These are phyloP conservation scores for Solenopsis fugax DNA, from an alignment of 1,140 invertebrate species.

Conservation along the genomic window DNA sequence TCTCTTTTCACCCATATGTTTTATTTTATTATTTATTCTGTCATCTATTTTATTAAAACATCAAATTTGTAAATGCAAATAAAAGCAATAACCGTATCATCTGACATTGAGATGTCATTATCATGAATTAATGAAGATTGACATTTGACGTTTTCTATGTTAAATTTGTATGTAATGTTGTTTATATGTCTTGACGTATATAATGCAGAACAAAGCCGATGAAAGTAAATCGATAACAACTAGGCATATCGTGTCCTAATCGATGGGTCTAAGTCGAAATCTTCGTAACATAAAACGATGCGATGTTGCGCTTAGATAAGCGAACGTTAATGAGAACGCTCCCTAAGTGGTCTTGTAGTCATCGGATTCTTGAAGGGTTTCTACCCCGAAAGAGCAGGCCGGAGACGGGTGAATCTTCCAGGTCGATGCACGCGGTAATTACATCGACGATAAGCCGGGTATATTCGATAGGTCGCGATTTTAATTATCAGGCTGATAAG, in stretches of 20 bases:
- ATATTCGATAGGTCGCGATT: slow-evolving; percentile 41
- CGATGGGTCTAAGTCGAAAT: slow-evolving; percentile 23
- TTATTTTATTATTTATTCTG: slow-evolving; percentile 5
- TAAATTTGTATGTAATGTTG: too few relatives aligned
- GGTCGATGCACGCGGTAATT: slow-evolving; percentile 60
- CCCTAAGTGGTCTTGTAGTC: slow-evolving; percentile 41
- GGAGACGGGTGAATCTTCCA: slow-evolving; percentile 50
- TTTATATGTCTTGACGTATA: neutral
- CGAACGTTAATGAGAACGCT: slow-evolving; percentile 62
- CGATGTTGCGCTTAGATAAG: slow-evolving; percentile 65
- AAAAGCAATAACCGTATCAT: neutral
- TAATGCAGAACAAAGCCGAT: neutral
- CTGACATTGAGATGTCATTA: neutral
- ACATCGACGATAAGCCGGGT: slow-evolving; percentile 34
- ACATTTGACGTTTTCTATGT: slow-evolving; percentile 18
- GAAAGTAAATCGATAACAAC: slow-evolving; percentile 47
- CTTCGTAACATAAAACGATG: slow-evolving; percentile 13
- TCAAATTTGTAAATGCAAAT: neutral
- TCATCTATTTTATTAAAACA: slow-evolving; percentile 23
- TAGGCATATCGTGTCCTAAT: neutral
- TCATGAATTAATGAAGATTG: slow-evolving; percentile 15
- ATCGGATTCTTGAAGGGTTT: slow-evolving; percentile 34
- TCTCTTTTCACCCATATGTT: neutral
- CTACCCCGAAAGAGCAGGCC: slow-evolving; percentile 20
- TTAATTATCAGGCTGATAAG: slow-evolving; percentile 48